phyloP scores from a whole-genome alignment of 2,888 invertebrate genomes.

The Drosophila basisetae region DNA sequence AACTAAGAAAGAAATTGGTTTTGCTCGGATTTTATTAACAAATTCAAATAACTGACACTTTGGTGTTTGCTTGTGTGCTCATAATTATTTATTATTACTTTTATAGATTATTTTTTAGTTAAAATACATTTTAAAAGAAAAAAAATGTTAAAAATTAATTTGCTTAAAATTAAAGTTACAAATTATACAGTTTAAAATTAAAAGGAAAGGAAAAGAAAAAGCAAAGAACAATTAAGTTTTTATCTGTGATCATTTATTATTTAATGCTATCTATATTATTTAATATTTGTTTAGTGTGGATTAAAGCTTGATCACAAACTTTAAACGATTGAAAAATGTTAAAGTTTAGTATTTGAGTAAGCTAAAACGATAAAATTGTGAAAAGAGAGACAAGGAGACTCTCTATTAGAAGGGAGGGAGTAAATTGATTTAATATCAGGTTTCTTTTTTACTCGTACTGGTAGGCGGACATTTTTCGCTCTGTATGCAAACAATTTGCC shows the following conservation, averaged over 20 bases:
- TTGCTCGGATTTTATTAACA: not conserved
- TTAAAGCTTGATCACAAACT: not conserved
- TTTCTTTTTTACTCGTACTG: not conserved
- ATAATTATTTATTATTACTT: not conserved
- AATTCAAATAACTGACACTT: not conserved
- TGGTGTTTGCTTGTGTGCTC: not conserved
- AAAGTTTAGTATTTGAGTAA: not conserved
- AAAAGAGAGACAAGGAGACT: not conserved
- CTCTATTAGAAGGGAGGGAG: not conserved
- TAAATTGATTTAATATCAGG: not conserved
- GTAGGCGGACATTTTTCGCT: not conserved
- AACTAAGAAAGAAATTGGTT: not conserved
- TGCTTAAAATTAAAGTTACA: no score
- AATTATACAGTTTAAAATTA: not conserved
- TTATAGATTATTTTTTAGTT: not conserved
- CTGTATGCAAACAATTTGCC: constrained; percentile 34
- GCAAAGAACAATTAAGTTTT: no score
- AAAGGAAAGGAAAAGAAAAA: not conserved
- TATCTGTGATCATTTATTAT: not conserved
- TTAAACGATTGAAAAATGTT: not conserved
- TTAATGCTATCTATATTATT: not conserved
- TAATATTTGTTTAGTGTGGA: not conserved
- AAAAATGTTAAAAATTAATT: not conserved
- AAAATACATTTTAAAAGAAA: not conserved
- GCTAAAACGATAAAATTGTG: not conserved